A percentile compares a stretch with the other conserved stretches of the same genome.
phyloP scores from a whole-genome alignment of 2,113 vertebrate genomes.

The Rafetus swinhoei region DNA sequence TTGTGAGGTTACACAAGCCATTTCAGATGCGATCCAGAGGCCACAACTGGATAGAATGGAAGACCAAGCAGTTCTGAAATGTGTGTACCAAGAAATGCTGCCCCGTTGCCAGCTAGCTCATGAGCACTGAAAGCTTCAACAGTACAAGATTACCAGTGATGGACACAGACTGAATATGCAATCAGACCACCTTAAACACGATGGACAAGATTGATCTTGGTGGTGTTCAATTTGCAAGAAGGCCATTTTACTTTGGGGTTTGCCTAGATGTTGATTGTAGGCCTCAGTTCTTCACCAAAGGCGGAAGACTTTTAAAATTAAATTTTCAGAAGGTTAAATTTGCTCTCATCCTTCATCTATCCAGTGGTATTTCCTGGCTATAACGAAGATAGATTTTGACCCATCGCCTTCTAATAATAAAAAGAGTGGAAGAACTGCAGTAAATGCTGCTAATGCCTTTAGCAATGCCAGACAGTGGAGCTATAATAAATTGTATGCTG shows the following conservation, averaged over 20 bases:
- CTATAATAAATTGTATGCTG: not conserved
- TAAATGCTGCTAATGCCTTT: not conserved
- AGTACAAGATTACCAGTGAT: not conserved
- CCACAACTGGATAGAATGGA: not conserved
- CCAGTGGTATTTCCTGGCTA: not conserved
- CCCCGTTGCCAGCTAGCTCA: not conserved
- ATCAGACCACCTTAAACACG: not conserved
- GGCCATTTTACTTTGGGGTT: not conserved
- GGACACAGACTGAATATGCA: not conserved
- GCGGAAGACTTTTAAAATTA: not conserved
- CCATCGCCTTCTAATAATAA: not conserved
- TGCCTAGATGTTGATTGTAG: not conserved
- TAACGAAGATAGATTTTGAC: not conserved
- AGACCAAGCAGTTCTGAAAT: not conserved
- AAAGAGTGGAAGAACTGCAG: not conserved
- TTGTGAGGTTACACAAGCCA: not conserved
- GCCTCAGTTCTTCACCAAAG: not conserved
- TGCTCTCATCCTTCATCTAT: not conserved
- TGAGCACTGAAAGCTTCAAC: not conserved
- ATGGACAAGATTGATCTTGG: not conserved
- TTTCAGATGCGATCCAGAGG: not conserved
- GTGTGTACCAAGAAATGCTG: not conserved
- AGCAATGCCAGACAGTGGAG: not conserved
- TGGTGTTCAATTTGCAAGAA: not conserved
- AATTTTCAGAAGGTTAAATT: not conserved